Conservation (phyloP, 2,113 vertebrate genomes). For the Uria lomvia region DNA sequence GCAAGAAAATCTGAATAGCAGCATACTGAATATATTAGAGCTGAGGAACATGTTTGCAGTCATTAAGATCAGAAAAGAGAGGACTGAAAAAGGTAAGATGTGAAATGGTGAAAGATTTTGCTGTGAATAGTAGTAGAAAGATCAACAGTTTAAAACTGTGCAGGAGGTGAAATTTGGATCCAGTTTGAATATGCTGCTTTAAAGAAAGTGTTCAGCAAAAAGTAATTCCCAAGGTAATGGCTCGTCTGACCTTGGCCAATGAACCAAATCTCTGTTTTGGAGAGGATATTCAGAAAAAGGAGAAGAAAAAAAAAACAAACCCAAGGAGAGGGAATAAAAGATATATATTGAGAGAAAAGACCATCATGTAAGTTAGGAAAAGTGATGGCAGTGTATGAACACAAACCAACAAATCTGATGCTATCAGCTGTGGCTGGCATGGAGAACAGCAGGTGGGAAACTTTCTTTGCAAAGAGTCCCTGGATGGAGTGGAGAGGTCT, state of each 20-base stretch:
- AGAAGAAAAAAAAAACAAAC: not conserved
- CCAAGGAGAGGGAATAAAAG: not conserved
- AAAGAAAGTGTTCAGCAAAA: constrained; percentile 17
- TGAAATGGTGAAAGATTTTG: constrained; percentile 38
- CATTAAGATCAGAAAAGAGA: constrained; percentile 37
- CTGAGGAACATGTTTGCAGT: constrained; percentile 13
- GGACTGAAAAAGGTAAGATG: not conserved
- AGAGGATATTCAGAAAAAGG: not conserved
- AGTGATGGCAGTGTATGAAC: not conserved
- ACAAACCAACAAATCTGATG: not conserved
- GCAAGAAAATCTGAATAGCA: constrained; percentile 20
- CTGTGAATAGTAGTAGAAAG: not conserved
- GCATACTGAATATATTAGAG: constrained; percentile 6
- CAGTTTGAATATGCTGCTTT: not conserved
- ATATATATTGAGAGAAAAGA: not conserved
- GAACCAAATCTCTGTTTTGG: not conserved
- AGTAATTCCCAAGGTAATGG: not conserved
- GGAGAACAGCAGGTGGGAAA: not conserved
- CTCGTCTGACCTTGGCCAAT: not conserved
- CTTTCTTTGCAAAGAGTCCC: not conserved
- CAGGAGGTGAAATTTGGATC: not conserved
- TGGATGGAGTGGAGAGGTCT: not conserved
- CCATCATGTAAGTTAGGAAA: not conserved
- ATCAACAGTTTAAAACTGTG: constrained; percentile 26
- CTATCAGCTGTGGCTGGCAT: not conserved